Percentiles rank a stretch among this genome's conserved stretches.
These are phyloP conservation scores for Bungarus multicinctus DNA, from an alignment of 2,113 vertebrate species.

Conservation along the genomic window DNA sequence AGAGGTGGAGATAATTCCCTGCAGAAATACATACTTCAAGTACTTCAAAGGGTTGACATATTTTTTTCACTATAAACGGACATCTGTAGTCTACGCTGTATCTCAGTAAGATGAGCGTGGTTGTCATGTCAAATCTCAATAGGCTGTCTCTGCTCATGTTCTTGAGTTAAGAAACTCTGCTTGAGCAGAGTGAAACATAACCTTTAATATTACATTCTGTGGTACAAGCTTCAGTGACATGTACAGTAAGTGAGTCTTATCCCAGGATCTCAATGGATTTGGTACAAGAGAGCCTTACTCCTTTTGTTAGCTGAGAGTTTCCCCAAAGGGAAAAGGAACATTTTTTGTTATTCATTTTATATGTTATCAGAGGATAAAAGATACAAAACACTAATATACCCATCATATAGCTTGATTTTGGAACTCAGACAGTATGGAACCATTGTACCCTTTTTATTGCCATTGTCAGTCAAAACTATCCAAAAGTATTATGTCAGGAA, in stretches of 20 bases:
- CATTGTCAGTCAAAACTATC: neutral
- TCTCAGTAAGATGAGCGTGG: constrained; percentile 67
- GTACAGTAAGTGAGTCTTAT: constrained; percentile 64
- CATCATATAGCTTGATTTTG: constrained; percentile 1
- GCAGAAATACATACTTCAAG: constrained; percentile 58
- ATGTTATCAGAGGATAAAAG: constrained; percentile 43
- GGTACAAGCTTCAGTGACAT: constrained; percentile 67
- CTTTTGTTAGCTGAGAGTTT: constrained; percentile 66
- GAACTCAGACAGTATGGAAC: neutral
- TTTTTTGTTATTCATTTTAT: constrained; percentile 44
- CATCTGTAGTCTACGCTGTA: constrained; percentile 55
- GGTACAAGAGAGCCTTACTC: constrained; percentile 64
- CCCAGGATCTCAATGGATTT: constrained; percentile 73
- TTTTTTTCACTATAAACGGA: constrained; percentile 69
- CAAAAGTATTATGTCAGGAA: neutral
- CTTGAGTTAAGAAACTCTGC: constrained; percentile 67
- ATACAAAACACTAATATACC: constrained; percentile 42
- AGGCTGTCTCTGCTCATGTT: constrained; percentile 64
- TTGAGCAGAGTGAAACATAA: constrained; percentile 73
- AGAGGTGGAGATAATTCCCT: constrained; percentile 40
- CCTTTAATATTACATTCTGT: constrained; percentile 82
- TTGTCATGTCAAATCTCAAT: constrained; percentile 79
- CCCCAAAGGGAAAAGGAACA: constrained; percentile 46
- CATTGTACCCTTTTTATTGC: constrained; percentile 2
- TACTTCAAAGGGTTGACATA: constrained; percentile 61